These are phyloP conservation scores for Suricata suricatta DNA, from an alignment of 2,113 vertebrate species.

Conservation along the genomic window DNA sequence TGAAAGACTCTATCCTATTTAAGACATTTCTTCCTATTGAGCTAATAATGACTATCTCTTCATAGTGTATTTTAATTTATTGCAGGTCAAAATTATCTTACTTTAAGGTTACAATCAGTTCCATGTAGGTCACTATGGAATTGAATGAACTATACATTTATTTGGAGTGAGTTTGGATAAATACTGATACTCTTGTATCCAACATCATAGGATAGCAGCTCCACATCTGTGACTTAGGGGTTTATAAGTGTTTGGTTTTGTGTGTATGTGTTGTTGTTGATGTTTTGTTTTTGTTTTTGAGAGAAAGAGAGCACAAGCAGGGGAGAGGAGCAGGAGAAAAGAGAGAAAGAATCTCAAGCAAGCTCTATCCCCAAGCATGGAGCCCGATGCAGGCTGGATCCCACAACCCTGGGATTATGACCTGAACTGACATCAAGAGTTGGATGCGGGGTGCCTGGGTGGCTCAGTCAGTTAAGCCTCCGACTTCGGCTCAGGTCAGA, in stretches of 20 bases:
- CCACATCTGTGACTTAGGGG: not conserved
- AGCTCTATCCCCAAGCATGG: no score
- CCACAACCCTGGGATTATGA: no score
- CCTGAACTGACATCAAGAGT: no score
- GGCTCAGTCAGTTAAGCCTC: no score
- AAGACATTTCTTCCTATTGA: not conserved
- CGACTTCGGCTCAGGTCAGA: no score
- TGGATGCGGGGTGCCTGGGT: no score
- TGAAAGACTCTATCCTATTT: not conserved
- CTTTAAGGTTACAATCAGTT: not conserved
- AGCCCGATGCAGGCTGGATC: no score
- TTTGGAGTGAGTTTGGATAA: not conserved
- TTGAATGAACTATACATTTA: not conserved
- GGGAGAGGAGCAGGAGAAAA: no score
- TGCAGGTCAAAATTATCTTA: not conserved
- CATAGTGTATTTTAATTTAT: not conserved
- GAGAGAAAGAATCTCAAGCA: no score
- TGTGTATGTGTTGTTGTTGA: no score
- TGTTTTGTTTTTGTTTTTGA: no score
- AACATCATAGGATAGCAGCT: not conserved
- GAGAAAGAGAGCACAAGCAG: no score
- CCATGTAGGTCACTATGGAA: not conserved
- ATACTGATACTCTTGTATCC: constrained; percentile 10
- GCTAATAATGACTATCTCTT: not conserved
- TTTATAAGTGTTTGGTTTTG: not conserved